These are phyloP conservation scores for Philereme vetulata DNA, from an alignment of 2,888 invertebrate species.

Conservation along the genomic window DNA sequence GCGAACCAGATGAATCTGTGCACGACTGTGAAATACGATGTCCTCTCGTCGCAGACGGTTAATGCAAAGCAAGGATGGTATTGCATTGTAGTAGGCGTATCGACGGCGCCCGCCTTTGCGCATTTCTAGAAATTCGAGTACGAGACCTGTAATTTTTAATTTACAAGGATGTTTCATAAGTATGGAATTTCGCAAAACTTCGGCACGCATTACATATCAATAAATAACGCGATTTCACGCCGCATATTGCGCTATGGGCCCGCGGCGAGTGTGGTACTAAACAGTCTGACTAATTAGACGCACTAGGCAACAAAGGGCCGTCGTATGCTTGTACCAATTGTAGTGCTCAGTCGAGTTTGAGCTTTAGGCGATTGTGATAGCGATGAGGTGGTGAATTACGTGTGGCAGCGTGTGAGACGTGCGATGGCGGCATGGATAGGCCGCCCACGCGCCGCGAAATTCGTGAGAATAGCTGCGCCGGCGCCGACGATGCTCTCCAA, in stretches of 20 bases:
- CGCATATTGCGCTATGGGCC: conserved; percentile 62
- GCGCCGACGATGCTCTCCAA: conserved; percentile 60
- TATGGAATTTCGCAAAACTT: conserved; percentile 33
- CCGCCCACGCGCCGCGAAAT: conserved; percentile 81
- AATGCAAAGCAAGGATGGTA: conserved; percentile 63
- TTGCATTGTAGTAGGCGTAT: conserved; percentile 69
- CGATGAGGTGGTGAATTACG: conserved; percentile 46
- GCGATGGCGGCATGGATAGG: conserved; percentile 77
- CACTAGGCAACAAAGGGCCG: conserved; percentile 77
- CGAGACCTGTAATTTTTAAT: conserved; percentile 26
- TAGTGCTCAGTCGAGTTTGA: conserved; percentile 42
- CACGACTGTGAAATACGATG: conserved; percentile 79
- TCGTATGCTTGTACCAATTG: conserved; percentile 50
- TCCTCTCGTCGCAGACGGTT: conserved; percentile 61
- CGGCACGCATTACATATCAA: conserved; percentile 53
- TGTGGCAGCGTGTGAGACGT: conserved; percentile 57
- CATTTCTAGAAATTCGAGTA: conserved; percentile 52
- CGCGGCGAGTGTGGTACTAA: conserved; percentile 73
- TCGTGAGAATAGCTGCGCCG: conserved; percentile 77
- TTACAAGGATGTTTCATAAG: conserved; percentile 22
- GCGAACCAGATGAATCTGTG: conserved; percentile 74
- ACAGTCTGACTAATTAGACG: conserved; percentile 82
- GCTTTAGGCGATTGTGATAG: conserved; percentile 53
- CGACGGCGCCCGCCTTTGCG: conserved; percentile 63
- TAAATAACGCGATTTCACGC: conserved; percentile 74